phyloP scores from a whole-genome alignment of 2,888 invertebrate species.

The Brenthis hecate region DNA sequence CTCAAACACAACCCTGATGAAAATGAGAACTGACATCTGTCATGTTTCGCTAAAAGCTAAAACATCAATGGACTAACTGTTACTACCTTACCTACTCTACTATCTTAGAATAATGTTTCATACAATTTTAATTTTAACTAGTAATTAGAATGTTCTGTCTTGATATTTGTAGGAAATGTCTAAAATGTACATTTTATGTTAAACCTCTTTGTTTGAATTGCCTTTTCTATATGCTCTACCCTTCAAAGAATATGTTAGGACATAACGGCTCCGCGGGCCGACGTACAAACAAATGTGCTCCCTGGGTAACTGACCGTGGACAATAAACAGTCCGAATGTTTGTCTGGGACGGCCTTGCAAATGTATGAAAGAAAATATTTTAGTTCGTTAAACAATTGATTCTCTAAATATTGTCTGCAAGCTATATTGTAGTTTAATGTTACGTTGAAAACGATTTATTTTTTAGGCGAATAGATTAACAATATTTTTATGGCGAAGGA shows the following conservation, averaged over 20 bases:
- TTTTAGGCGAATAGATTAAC: no score
- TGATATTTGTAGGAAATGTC: not conserved
- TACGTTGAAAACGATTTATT: not conserved
- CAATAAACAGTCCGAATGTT: slow-evolving; percentile 64
- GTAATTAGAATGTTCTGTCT: no score
- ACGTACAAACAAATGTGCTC: slow-evolving; percentile 68
- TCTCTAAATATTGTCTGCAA: slow-evolving; percentile 22
- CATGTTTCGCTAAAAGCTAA: slow-evolving; percentile 25
- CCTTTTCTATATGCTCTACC: slow-evolving; percentile 33
- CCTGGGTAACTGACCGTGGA: slow-evolving; percentile 77
- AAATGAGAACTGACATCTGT: slow-evolving; percentile 53
- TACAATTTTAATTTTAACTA: not conserved
- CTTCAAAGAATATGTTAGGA: slow-evolving; percentile 51
- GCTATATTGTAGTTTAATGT: not conserved
- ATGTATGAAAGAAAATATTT: slow-evolving; percentile 51
- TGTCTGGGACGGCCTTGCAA: slow-evolving; percentile 48
- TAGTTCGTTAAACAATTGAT: slow-evolving; percentile 59
- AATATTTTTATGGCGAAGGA: no score
- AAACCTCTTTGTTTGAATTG: slow-evolving; percentile 32
- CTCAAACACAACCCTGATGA: slow-evolving; percentile 62
- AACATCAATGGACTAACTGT: not conserved
- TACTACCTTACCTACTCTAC: no score
- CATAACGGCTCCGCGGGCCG: slow-evolving; percentile 48
- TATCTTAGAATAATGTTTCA: not conserved
- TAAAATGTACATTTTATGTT: not conserved